Evolutionary conservation across 2,113 vertebrate species (phyloP).

Genomic region (Antigone vipio): DNA sequence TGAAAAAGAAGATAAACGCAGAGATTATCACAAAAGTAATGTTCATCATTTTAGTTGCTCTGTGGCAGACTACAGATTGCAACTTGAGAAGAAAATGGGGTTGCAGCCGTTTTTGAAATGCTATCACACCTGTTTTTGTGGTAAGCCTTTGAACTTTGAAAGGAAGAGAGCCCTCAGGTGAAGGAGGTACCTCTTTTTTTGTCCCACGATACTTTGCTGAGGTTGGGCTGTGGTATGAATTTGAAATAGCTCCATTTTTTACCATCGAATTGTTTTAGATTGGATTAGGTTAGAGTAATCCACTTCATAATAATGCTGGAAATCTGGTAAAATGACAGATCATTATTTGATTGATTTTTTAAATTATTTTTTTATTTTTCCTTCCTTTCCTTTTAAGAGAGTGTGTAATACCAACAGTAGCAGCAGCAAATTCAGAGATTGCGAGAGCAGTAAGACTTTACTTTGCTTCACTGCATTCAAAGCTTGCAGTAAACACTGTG

Average conservation of each 20-base stretch:
- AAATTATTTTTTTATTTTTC: not conserved
- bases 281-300: not conserved
- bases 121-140: not conserved
- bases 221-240: not conserved
- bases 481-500: not conserved
- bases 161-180: not conserved
- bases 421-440: not conserved
- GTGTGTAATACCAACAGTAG: not conserved
- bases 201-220: not conserved
- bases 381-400: not conserved
- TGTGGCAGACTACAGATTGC: not conserved
- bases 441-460: not conserved
- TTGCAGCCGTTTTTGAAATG: not conserved
- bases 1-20: not conserved
- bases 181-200: not conserved
- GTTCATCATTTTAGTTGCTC: not conserved
- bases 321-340: not conserved
- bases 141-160: not conserved
- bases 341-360: not conserved
- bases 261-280: not conserved
- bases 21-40: not conserved
- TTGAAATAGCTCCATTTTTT: not conserved
- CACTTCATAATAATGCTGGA: not conserved
- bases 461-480: not conserved
- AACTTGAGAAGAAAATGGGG: not conserved